A percentile compares a stretch with the other conserved stretches of the same genome.
phyloP scores from a whole-genome alignment of 2,113 vertebrate species.

The Carettochelys insculpta region DNA sequence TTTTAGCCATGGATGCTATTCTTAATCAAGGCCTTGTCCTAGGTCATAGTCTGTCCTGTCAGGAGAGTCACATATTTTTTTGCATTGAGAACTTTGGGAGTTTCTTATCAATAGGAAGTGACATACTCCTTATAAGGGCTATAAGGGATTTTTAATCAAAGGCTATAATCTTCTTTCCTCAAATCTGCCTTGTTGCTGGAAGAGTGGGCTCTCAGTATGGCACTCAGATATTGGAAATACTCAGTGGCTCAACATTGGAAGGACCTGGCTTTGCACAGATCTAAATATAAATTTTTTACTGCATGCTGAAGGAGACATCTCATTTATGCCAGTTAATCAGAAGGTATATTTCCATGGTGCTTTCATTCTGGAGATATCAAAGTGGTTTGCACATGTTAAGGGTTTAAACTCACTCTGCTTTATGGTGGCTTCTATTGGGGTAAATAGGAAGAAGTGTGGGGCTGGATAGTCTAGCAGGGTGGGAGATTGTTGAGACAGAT shows the following conservation, averaged over 20 bases:
- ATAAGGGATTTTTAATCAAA: slow-evolving; percentile 14
- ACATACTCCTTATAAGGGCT: background rate
- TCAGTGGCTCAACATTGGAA: background rate
- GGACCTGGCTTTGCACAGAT: background rate
- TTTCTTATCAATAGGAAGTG: background rate
- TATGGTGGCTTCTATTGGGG: background rate
- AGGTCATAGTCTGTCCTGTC: background rate
- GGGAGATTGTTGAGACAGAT: background rate
- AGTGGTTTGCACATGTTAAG: background rate
- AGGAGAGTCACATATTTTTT: slow-evolving; percentile 8
- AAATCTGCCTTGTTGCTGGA: background rate
- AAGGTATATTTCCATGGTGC: background rate
- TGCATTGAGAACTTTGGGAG: background rate
- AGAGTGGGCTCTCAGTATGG: background rate
- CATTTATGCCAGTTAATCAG: background rate
- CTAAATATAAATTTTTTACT: background rate
- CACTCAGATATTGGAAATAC: background rate
- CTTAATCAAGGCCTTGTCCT: slow-evolving; percentile 6
- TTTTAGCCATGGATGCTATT: slow-evolving; percentile 2
- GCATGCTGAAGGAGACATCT: background rate
- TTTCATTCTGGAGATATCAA: background rate
- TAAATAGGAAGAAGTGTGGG: background rate
- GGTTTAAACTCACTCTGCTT: background rate
- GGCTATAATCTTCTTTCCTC: background rate
- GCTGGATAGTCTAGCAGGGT: background rate